Conservation (phyloP, 1,140 invertebrate species). For the Macrosteles quadrilineatus region DNA sequence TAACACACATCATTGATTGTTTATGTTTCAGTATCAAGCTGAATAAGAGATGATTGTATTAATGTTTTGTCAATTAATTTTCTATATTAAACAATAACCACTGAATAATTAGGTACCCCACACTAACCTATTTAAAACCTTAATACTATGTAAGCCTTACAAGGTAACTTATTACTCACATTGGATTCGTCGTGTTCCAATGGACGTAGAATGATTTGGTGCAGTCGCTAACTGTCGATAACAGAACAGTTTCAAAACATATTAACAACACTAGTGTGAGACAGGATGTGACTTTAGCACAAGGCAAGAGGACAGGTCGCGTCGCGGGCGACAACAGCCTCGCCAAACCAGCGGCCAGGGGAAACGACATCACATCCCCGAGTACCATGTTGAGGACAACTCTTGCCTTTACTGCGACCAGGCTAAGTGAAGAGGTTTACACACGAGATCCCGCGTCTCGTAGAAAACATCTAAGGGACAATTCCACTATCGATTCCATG, state of each 20-base stretch:
- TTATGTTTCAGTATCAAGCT: too few species aligned
- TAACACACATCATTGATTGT: too few species aligned
- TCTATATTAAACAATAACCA: too few species aligned
- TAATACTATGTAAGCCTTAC: neutral
- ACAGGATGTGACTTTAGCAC: constrained; percentile 57
- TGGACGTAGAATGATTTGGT: constrained; percentile 82
- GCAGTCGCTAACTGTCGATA: constrained; percentile 72
- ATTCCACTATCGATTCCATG: constrained; percentile 34
- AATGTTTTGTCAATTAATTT: too few species aligned
- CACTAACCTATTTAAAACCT: neutral
- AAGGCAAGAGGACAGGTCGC: constrained; percentile 41
- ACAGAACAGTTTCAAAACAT: constrained; percentile 74
- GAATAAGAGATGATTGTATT: too few species aligned
- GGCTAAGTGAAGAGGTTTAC: neutral
- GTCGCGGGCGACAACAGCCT: constrained; percentile 30
- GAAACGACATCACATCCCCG: constrained; percentile 29
- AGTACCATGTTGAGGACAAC: constrained; percentile 27
- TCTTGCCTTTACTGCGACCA: constrained; percentile 9
- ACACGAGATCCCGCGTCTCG: neutral
- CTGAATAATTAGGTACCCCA: too few species aligned
- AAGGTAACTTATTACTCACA: constrained; percentile 57
- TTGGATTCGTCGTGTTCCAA: constrained; percentile 83
- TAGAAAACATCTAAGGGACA: constrained; percentile 26
- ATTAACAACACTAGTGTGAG: constrained; percentile 70
- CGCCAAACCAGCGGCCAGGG: constrained; percentile 27